Base-by-base conservation (phyloP, 2,888 invertebrate species). In the Clusia tigrina region DNA sequence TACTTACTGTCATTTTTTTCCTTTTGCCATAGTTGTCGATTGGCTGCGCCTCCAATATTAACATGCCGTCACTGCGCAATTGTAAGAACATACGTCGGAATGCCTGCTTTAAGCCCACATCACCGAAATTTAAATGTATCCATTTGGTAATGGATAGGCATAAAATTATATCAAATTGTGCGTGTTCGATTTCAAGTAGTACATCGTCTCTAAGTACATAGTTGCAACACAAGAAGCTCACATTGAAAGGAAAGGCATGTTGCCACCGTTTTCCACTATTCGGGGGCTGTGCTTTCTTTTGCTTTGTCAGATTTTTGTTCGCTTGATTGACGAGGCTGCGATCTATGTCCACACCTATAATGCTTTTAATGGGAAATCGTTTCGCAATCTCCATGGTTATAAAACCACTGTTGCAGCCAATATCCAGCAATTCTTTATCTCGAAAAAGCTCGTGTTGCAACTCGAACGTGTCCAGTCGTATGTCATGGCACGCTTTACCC, bases 71-170 rank as follows among this genome's bases (percentile, higher is more conserved):
- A 0, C 91, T 89, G 20, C 88, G 85, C 20, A 95, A 83, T 77
- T 94, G 93, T 1, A 87, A 85, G 77, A 87, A 92, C 86, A 93
- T 91, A 52, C 95, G 86, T 70, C 88, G 87, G 81, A 96, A 95
- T 15, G 91, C 88, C 67, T 91, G 87, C 76, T 93, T 93, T 52
- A 96, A 82, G 2, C 95, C 95, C 2, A 85, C 86, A 81, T 96
- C 96, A 12, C 95, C 94, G 86, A 90, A 93, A 83, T 96, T 95
- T 24, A 94, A 86, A 76, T 96, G 95, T 71, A 96, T 88, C 95
- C 95, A 96, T 81, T 96, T 96, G 2, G 95, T 94, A 22, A 95
- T 88, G 62, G 93, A 93, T 51, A 96, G 85, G 73, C 94, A 94
- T 22, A 95, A 83, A 67, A 96, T 93, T 2, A 90, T 86, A 82